Percentiles rank a stretch among this genome's conserved stretches.
Evolutionary conservation across 2,797 vertebrate genomes (phyloP).

Genomic region (Semotilus atromaculatus): DNA sequence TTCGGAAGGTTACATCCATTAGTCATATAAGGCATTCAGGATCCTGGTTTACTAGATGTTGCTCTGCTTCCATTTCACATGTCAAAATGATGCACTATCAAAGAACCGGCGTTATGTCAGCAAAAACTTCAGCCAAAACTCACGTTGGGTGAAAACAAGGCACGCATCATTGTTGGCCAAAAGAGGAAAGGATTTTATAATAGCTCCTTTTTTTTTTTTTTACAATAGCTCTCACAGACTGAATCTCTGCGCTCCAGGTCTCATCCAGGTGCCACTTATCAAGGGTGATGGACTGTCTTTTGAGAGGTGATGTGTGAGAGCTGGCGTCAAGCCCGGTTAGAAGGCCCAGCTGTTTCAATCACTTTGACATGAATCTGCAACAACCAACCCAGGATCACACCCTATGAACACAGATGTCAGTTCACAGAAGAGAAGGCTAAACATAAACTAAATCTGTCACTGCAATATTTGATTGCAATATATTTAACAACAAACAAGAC

Average conservation of each 20-base stretch:
- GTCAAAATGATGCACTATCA: slow-evolving; percentile 15
- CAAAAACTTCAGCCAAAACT: slow-evolving; percentile 12
- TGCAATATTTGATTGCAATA: neutral
- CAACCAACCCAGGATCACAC: slow-evolving; percentile 33
- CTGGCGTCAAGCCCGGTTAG: slow-evolving; percentile 47
- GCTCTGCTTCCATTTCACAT: neutral
- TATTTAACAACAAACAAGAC: neutral
- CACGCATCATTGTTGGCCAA: slow-evolving; percentile 18
- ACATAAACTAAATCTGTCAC: neutral
- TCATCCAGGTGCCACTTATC: slow-evolving; percentile 56
- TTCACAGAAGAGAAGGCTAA: neutral
- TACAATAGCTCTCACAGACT: slow-evolving; percentile 51
- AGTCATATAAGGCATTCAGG: slow-evolving; percentile 12
- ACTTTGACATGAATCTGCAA: slow-evolving; percentile 46
- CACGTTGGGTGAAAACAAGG: neutral
- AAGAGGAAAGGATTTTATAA: slow-evolving; percentile 54
- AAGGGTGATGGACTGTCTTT: slow-evolving; percentile 38
- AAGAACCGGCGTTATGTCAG: neutral
- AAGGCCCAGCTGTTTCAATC: slow-evolving; percentile 49
- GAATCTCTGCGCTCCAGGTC: slow-evolving; percentile 30
- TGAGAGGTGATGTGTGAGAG: slow-evolving; percentile 41
- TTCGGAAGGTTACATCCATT: slow-evolving; percentile 12
- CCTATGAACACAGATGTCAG: slow-evolving; percentile 48
- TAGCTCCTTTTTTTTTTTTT: too few species aligned
- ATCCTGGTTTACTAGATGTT: neutral